Conservation (phyloP, 37 sponge, comb jelly and placozoan genomes). For the Theonella swinhoei region DNA sequence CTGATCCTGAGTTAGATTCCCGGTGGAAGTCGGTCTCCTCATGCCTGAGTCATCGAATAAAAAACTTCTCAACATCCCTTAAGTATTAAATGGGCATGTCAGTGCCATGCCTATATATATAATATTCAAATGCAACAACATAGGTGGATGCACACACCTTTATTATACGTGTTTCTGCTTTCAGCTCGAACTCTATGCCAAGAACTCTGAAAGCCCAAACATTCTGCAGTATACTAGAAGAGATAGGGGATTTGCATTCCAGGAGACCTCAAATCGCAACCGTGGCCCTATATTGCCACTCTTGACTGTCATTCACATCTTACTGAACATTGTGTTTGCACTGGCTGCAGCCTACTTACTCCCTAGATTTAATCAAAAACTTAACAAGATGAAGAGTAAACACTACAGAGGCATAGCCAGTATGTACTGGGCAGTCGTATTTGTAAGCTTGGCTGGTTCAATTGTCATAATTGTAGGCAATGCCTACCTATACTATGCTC, state of each 20-base stretch:
- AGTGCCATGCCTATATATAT: too few species aligned
- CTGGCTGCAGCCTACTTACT: background rate
- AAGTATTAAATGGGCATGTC: too few species aligned
- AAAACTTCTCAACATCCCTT: too few species aligned
- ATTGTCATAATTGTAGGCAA: background rate
- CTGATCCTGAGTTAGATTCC: too few species aligned
- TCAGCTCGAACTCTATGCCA: background rate
- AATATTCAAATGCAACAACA: too few species aligned
- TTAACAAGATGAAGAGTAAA: background rate
- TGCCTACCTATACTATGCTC: background rate
- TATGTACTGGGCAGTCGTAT: slow-evolving; percentile 2
- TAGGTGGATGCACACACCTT: too few species aligned
- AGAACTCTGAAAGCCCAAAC: background rate
- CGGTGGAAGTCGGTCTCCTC: too few species aligned
- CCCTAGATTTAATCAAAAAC: background rate
- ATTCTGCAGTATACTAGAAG: background rate
- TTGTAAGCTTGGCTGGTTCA: background rate
- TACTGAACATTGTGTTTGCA: background rate
- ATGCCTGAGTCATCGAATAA: too few species aligned
- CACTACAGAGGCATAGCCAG: background rate
- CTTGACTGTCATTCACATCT: background rate
- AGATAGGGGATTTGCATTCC: background rate
- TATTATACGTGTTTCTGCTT: too few species aligned
- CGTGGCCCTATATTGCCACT: background rate
- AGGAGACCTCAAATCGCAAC: background rate